Evolutionary conservation across 2,113 vertebrate genomes (phyloP).

Genomic region (Neopipo cinnamomea): DNA sequence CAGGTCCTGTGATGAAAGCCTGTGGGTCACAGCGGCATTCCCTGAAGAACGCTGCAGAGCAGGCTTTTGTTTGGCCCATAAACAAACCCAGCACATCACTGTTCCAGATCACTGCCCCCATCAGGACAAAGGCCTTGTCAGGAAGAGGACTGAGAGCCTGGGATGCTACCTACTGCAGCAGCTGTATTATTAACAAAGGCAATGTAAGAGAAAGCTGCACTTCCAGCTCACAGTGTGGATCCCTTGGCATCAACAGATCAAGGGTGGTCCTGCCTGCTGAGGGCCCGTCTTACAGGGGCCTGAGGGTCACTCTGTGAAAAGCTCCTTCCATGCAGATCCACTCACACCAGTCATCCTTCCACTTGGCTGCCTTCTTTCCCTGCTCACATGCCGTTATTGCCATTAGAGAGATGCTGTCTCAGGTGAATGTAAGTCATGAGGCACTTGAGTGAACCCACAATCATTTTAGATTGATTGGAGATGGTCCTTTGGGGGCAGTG

Average conservation of each 20-base stretch:
- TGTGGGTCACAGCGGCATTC: neutral
- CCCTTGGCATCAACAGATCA: neutral
- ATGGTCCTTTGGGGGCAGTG: neutral
- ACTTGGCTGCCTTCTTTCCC: neutral
- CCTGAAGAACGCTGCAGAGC: neutral
- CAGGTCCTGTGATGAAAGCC: neutral
- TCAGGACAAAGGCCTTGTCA: neutral
- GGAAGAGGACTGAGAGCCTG: neutral
- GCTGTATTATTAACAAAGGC: neutral
- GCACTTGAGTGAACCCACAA: neutral
- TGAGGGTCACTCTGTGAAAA: neutral
- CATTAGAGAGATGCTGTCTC: neutral
- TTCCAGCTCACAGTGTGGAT: neutral
- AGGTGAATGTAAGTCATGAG: neutral
- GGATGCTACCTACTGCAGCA: neutral
- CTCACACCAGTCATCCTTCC: neutral
- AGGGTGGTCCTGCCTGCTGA: neutral
- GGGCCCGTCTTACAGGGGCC: rapidly evolving
- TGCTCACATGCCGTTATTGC: rapidly evolving
- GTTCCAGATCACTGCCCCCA: neutral
- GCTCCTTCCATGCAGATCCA: neutral
- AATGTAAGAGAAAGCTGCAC: neutral
- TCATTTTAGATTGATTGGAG: neutral
- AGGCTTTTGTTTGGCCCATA: neutral
- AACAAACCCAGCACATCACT: neutral